Percentiles rank a stretch among this genome's conserved stretches.
Evolutionary conservation across 2,888 invertebrate species (phyloP).

Genomic region (Callinectes sapidus): DNA sequence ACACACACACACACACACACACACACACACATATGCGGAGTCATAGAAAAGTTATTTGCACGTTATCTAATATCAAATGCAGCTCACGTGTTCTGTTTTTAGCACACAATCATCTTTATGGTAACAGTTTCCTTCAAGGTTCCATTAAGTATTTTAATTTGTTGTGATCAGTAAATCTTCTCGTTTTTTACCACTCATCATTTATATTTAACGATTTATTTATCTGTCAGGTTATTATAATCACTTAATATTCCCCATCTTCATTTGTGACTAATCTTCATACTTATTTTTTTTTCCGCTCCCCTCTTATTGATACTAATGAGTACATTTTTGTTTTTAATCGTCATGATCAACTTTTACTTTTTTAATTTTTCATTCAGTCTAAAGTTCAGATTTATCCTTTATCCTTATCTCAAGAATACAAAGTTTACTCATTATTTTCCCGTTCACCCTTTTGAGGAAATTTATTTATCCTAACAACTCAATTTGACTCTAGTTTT

Average conservation of each 20-base stretch:
- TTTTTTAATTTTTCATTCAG: too few species aligned
- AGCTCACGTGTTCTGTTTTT: not conserved
- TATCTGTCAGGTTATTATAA: too few species aligned
- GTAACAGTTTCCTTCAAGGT: not conserved
- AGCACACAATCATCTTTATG: not conserved
- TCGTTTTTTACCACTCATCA: too few species aligned
- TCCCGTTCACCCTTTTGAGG: not conserved
- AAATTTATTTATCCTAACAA: not conserved
- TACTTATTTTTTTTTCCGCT: too few species aligned
- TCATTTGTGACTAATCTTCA: too few species aligned
- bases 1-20: not conserved
- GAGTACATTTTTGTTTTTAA: not conserved
- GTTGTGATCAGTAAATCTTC: too few species aligned
- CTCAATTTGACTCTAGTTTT: not conserved
- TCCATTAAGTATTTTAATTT: not conserved
- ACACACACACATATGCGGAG: not conserved
- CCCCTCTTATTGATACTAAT: not conserved
- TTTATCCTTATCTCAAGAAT: too few species aligned
- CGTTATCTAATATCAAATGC: not conserved
- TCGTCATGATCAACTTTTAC: not conserved
- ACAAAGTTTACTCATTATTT: too few species aligned
- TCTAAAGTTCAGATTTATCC: too few species aligned
- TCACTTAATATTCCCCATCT: too few species aligned
- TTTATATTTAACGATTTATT: too few species aligned
- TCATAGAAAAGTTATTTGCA: not conserved